These are phyloP conservation scores for Sebastes nivosus DNA, from an alignment of 2,797 vertebrate species.

Conservation along the genomic window DNA sequence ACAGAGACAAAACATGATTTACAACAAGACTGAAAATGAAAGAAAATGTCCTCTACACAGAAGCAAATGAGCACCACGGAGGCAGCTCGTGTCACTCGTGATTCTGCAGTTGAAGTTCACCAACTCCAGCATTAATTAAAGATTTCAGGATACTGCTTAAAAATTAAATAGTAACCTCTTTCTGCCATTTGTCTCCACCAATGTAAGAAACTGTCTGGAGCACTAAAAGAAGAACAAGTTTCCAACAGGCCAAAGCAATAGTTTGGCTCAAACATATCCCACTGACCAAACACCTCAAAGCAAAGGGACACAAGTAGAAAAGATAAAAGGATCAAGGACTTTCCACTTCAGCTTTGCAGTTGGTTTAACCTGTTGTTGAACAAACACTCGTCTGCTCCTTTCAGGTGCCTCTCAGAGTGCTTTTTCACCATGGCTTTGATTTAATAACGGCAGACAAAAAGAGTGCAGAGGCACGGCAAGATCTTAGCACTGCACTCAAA, in stretches of 20 bases:
- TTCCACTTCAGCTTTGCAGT: constrained; percentile 17
- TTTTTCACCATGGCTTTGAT: constrained; percentile 25
- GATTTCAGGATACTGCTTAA: neutral
- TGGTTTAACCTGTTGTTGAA: constrained; percentile 17
- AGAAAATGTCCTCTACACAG: neutral
- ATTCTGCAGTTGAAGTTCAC: neutral
- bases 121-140: neutral
- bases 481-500: constrained; percentile 25
- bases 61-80: neutral
- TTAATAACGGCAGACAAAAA: constrained; percentile 34
- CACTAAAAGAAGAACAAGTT: neutral
- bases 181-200: neutral
- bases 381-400: constrained; percentile 1
- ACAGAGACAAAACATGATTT: neutral
- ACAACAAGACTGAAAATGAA: neutral
- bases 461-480: neutral
- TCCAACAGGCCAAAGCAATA: neutral
- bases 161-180: neutral
- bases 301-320: neutral
- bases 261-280: neutral
- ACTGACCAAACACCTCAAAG: neutral
- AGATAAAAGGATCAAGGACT: constrained; percentile 23
- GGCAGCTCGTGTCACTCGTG: neutral
- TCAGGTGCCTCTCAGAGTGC: neutral
- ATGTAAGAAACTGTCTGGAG: neutral